Base-by-base conservation (phyloP, 2,113 vertebrate genomes). In the Benitochromis conjunctus region DNA sequence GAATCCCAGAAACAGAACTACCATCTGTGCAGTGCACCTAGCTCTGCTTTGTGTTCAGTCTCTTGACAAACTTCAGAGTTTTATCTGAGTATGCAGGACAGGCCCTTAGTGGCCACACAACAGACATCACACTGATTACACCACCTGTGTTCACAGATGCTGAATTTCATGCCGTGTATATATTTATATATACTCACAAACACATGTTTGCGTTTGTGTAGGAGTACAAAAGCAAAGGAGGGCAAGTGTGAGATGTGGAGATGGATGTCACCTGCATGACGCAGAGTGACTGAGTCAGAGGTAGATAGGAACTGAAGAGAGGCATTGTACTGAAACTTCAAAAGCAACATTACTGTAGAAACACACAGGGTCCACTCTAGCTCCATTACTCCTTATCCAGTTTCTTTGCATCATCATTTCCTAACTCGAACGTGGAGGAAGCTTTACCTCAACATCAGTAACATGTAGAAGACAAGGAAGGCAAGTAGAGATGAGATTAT, bases 251-350 rank as follows among this genome's bases (percentile, higher is more conserved):
- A 79, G 60, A 71, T 34, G 48, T 51, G 80, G 55, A 51, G 85
- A 77, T 78, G 76, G 85, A 80, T 60, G 24, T 43, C 24, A 91
- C 79, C 79, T 21, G 87, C 69, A 82, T 36, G 84, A 64, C 2
- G 76, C 86, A 90, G 79, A 62, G 56, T 3, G 21, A 78, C 18
- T 78, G 86, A 87, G 62, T 57, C 36, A 86, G 36, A 69, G 21
- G 76, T 74, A 84, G 46, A 81, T 36, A 12, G 19, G 36, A 56
- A 29, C 74, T 1, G 21, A 84, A 34, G 78, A 84, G 74, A 89
- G 83, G 86, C 92, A 95, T 94, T 95, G 86, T 94, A 93, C 90
- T 90, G 80, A 41, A 92, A 95, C 91, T 94, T 95, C 93, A 95
- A 94, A 94, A 80, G 57, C 85, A 80, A 56, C 38, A 78, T 29